Percentiles rank a stretch among this genome's conserved stretches.
phyloP scores from a whole-genome alignment of 2,797 vertebrate species.

The Acrossocheilus wenchowensis region DNA sequence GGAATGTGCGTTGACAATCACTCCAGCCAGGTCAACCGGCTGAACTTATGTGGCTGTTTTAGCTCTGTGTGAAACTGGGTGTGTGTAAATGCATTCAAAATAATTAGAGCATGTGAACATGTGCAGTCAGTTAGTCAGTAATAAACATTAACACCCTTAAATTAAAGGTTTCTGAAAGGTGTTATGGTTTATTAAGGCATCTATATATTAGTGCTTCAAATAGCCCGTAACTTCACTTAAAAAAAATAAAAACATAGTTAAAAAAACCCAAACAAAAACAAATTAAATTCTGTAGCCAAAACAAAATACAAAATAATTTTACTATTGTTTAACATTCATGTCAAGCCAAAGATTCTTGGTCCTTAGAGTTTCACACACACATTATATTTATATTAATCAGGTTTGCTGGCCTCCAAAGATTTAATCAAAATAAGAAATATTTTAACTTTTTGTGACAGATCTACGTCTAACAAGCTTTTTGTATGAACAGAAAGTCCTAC shows the following conservation, averaged over 20 bases:
- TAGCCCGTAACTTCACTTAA: background rate
- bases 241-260: too few relatives aligned
- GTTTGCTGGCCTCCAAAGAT: background rate
- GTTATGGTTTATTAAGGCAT: background rate
- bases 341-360: background rate
- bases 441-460: background rate
- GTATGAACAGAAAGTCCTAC: background rate
- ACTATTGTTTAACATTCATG: background rate
- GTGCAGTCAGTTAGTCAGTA: background rate
- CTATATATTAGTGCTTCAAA: background rate
- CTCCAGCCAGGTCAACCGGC: constrained; percentile 53
- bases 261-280: too few relatives aligned
- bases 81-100: constrained; percentile 2
- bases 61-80: constrained; percentile 18
- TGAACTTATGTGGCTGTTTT: constrained; percentile 45
- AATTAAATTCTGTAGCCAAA: background rate
- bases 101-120: background rate
- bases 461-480: background rate
- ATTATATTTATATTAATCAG: background rate
- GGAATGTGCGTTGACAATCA: constrained; percentile 63
- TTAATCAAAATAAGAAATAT: background rate
- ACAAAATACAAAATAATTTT: background rate
- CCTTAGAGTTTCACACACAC: background rate
- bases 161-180: background rate
- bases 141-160: background rate